Evolutionary conservation across 2,113 vertebrate species (phyloP).

Genomic region (Rhinoderma darwinii): DNA sequence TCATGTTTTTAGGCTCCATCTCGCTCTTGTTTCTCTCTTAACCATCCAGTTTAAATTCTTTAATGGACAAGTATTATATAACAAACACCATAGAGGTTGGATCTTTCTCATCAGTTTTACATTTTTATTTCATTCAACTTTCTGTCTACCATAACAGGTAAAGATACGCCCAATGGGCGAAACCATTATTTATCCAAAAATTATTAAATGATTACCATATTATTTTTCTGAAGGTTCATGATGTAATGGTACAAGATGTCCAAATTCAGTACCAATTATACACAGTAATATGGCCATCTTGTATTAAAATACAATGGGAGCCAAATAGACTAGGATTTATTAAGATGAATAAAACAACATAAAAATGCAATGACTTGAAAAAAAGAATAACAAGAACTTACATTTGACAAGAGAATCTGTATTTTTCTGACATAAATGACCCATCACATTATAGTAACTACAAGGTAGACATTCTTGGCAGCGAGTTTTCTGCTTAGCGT

Average conservation of each 20-base stretch:
- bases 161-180: too few relatives aligned
- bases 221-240: not conserved
- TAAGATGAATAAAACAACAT: not conserved
- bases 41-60: not conserved
- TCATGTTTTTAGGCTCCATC: not conserved
- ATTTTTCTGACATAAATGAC: conserved; percentile 79
- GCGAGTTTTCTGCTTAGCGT: conserved; percentile 78
- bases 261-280: not conserved
- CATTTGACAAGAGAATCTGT: conserved; percentile 82
- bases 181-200: not conserved
- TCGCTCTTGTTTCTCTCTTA: not conserved
- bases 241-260: not conserved
- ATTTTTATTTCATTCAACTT: not conserved
- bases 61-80: too few relatives aligned
- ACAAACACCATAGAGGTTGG: too few relatives aligned
- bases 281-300: not conserved
- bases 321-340: not conserved
- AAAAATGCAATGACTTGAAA: not conserved
- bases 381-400: conserved; percentile 64
- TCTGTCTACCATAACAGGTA: too few relatives aligned
- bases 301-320: not conserved
- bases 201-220: not conserved
- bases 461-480: conserved; percentile 81
- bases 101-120: not conserved
- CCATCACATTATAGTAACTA: conserved; percentile 77